Percentiles rank a stretch among this genome's conserved stretches.
Conservation (phyloP, 2,113 vertebrate species). For the Orycteropus afer region DNA sequence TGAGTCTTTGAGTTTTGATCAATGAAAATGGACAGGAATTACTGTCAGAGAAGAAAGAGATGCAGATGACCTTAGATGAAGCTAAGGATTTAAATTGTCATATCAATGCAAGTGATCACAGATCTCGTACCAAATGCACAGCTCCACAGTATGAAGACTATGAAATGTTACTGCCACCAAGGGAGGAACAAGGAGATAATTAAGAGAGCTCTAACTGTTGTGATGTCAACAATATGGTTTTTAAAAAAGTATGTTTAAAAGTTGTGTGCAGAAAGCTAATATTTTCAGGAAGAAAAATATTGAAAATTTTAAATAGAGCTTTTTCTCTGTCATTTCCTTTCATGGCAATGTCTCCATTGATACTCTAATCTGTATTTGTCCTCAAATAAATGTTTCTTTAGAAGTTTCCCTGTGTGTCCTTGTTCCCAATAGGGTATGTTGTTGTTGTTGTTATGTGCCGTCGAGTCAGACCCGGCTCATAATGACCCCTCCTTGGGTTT, state of each 20-base stretch:
- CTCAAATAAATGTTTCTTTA: neutral
- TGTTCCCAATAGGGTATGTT: neutral
- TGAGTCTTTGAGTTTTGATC: neutral
- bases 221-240: neutral
- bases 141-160: neutral
- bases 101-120: neutral
- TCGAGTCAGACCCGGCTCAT: no score
- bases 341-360: neutral
- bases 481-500: no score
- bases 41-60: neutral
- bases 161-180: rapidly evolving
- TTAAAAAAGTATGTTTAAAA: neutral
- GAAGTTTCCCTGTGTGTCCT: neutral
- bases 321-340: neutral
- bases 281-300: neutral
- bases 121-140: rapidly evolving
- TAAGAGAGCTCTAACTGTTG: neutral
- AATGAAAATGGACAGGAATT: neutral
- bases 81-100: neutral
- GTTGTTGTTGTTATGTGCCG: no score
- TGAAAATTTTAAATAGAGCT: neutral
- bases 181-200: neutral
- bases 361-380: neutral
- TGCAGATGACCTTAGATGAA: neutral
- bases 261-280: neutral